These are phyloP conservation scores for Lepus timidus DNA, from an alignment of 2,113 vertebrate genomes.

Conservation along the genomic window DNA sequence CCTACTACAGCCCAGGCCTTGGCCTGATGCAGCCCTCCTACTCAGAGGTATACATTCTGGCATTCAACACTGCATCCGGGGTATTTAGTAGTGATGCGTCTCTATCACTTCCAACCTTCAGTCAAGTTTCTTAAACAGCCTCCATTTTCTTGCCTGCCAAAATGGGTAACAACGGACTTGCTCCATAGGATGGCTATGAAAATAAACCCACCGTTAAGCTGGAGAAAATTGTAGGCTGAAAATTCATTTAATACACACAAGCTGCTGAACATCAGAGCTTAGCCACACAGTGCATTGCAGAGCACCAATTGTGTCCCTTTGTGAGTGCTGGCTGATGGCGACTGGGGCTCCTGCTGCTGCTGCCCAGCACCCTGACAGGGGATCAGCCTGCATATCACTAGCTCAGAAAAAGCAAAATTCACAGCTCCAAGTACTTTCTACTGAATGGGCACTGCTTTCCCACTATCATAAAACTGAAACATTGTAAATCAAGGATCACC, in stretches of 20 bases:
- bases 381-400: fast-evolving
- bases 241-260: fast-evolving
- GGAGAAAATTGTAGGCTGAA: not conserved
- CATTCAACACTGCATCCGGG: not conserved
- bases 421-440: not conserved
- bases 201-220: not conserved
- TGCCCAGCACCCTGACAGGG: not conserved
- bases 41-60: not conserved
- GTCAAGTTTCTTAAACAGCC: not conserved
- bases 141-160: not conserved
- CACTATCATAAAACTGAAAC: not conserved
- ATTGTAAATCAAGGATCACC: too few relatives aligned
- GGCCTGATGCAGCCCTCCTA: fast-evolving
- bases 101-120: not conserved
- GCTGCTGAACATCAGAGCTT: not conserved
- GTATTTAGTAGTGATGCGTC: not conserved
- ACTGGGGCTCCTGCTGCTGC: too few relatives aligned
- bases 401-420: not conserved
- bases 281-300: too few relatives aligned
- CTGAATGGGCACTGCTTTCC: too few relatives aligned
- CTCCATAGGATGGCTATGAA: too few relatives aligned
- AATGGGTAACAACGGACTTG: not conserved
- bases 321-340: fast-evolving
- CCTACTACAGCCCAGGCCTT: fast-evolving
- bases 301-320: too few relatives aligned